Evolutionary conservation across 2,113 vertebrate genomes (phyloP).

Genomic region (Junco hyemalis): DNA sequence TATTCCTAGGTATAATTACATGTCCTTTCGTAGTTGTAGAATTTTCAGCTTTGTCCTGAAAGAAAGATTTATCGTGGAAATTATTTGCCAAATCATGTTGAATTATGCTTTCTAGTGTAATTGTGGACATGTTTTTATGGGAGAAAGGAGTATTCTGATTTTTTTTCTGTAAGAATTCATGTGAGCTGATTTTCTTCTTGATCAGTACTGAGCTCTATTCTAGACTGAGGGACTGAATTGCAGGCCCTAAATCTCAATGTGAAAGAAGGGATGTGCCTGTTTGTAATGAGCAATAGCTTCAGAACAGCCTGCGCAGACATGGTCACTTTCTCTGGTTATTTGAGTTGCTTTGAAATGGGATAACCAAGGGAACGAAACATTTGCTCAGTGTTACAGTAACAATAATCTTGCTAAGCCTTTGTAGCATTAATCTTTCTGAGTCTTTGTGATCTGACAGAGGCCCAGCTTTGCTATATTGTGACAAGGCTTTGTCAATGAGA

Average conservation of each 20-base stretch:
- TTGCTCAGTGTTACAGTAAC: not conserved
- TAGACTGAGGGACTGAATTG: not conserved
- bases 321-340: not conserved
- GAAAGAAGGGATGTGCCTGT: not conserved
- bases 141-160: not conserved
- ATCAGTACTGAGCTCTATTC: not conserved
- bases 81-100: not conserved
- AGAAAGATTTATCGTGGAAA: not conserved
- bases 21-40: not conserved
- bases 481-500: not conserved
- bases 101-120: not conserved
- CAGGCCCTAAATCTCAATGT: not conserved
- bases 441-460: not conserved
- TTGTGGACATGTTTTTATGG: not conserved
- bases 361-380: not conserved
- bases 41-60: not conserved
- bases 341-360: not conserved
- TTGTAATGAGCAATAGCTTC: not conserved
- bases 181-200: not conserved
- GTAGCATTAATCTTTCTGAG: not conserved
- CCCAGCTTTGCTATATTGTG: not conserved
- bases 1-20: not conserved
- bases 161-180: not conserved
- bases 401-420: not conserved
- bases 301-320: not conserved